Evolutionary conservation across 2,797 vertebrate species (phyloP).

Genomic region (Aplochiton taeniatus): DNA sequence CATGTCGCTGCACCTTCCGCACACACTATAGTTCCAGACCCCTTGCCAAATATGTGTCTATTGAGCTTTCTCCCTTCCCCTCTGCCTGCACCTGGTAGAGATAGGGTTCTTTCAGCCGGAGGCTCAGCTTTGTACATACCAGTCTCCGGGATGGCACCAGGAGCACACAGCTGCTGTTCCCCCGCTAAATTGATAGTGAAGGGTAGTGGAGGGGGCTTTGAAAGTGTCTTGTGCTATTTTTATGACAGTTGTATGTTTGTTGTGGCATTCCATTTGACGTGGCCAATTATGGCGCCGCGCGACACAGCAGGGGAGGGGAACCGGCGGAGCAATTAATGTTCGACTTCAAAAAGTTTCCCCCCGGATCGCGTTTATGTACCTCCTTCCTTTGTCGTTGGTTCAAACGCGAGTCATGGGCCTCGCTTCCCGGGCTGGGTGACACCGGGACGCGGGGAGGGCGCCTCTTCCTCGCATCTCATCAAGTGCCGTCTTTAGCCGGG

Average conservation of each 20-base stretch:
- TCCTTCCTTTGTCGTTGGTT: constrained; percentile 44
- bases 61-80: constrained; percentile 52
- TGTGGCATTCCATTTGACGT: constrained; percentile 57
- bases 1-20: constrained; percentile 71
- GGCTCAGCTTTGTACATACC: constrained; percentile 69
- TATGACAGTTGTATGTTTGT: constrained; percentile 65
- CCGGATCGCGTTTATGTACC: constrained; percentile 50
- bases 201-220: constrained; percentile 66
- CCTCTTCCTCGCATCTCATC: constrained; percentile 21
- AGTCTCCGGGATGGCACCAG: constrained; percentile 66
- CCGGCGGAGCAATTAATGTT: constrained; percentile 46
- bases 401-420: constrained; percentile 37
- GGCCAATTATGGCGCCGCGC: constrained; percentile 49
- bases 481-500: constrained; percentile 20
- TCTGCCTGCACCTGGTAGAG: constrained; percentile 71
- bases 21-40: constrained; percentile 66
- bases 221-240: constrained; percentile 68
- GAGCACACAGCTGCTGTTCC: constrained; percentile 71
- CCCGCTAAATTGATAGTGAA: constrained; percentile 73
- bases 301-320: constrained; percentile 39
- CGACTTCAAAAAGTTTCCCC: constrained; percentile 58
- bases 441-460: constrained; percentile 13
- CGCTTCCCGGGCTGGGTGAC: constrained; percentile 21
- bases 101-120: constrained; percentile 71
- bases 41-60: constrained; percentile 71